Evolutionary conservation across 1,140 invertebrate genomes (phyloP).

Genomic region (Hermatobates lingyangjiaoensis): DNA sequence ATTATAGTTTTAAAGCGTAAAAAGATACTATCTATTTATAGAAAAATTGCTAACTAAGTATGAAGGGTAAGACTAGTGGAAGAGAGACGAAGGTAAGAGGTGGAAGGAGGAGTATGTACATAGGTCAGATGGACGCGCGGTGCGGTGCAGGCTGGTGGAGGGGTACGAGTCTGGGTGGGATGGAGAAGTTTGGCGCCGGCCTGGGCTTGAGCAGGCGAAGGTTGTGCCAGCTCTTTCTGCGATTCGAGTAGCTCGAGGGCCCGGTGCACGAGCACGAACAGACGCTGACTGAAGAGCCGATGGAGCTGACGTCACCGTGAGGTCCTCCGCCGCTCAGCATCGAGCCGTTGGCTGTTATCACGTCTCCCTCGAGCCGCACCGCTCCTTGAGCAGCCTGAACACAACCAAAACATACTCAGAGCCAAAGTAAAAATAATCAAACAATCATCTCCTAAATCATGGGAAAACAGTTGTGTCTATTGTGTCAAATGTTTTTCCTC

Average conservation of each 20-base stretch:
- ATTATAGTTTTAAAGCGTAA: no score
- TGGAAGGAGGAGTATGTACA: no score
- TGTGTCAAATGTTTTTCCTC: no score
- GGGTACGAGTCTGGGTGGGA: slow-evolving; percentile 9
- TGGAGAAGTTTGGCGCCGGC: background rate
- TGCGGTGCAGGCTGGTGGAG: background rate
- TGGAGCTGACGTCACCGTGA: slow-evolving; percentile 33
- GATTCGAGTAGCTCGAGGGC: slow-evolving; percentile 34
- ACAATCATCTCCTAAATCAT: background rate
- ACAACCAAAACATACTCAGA: slow-evolving; percentile 9
- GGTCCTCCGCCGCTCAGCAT: slow-evolving; percentile 47
- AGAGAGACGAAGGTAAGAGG: no score
- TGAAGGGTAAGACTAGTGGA: no score
- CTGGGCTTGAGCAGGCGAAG: background rate
- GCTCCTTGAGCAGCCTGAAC: slow-evolving; percentile 62
- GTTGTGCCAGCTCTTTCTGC: slow-evolving; percentile 12
- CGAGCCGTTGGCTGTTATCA: slow-evolving; percentile 76
- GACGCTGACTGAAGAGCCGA: slow-evolving; percentile 48
- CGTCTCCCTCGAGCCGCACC: slow-evolving; percentile 80
- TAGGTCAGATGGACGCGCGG: slow-evolving; percentile 11
- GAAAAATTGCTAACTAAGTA: no score
- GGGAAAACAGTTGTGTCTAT: no score
- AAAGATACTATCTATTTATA: no score
- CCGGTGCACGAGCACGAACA: slow-evolving; percentile 63
- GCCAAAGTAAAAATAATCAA: slow-evolving; percentile 3